Base-by-base conservation (phyloP, 2,797 vertebrate species). In the Bradypus variegatus region DNA sequence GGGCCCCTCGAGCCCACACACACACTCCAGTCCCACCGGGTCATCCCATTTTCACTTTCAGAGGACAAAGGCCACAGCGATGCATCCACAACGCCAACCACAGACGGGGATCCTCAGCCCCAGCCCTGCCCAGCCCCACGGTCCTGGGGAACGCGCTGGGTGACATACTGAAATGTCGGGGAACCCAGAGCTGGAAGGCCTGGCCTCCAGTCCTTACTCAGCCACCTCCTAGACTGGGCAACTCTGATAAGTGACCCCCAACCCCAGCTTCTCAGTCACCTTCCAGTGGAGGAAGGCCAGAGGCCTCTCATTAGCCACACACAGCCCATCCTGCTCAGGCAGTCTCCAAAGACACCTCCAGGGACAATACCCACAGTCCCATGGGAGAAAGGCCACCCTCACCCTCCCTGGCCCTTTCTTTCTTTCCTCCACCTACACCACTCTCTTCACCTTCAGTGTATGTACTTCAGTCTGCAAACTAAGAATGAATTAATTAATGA, bases 51-150 rank as follows among this genome's bases (percentile, higher is more conserved):
- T 62, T 60, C 78, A 89, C 29, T 58, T 18, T 29, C 23, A 50
- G 53, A 62, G 29, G 77, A 36, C 36, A 67, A 53, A 77, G 31
- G 48, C 33, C 33, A 80, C 29, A 72, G 41, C n/a, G 36, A 31
- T 0, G 11, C 4, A 0, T 23, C 48, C 86, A 21, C 55, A 69
- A 18, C 0, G 1, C 38, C 11, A 45, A n/a, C 60, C 53, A 36
- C 48, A 29, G 25, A 12, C 2, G 33, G 58, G 55, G 1, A 0
- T 33, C n/a, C 45, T 6, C 13, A 69, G 29, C 48, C 41, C 48
- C 11, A 2, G 11, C 62, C 75, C 45, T 2, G 58, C 25, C 23
- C 72, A 3, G 58, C 23, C 19, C 67, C 18, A 64, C 58, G 36
- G 69, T 38, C 45, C 31, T 15, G 31, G 45, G 36, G 9, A 31